Conservation (phyloP, 2,797 vertebrate genomes). For the Amblyraja radiata region DNA sequence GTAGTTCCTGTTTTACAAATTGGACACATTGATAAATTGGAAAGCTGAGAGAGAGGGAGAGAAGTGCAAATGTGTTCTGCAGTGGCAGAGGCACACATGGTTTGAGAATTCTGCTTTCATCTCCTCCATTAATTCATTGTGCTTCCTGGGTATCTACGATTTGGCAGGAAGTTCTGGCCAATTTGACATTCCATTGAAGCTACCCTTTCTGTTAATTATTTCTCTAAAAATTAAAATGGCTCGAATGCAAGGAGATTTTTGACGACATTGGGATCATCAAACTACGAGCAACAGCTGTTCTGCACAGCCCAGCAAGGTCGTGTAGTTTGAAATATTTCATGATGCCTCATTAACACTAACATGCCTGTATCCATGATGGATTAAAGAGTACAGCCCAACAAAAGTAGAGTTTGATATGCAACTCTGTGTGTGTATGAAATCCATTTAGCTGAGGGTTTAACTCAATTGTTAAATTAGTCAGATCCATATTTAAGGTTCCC, state of each 20-base stretch:
- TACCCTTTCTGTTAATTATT: conserved; percentile 24
- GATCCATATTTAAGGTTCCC: neutral
- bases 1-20: conserved; percentile 10
- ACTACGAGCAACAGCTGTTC: neutral
- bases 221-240: neutral
- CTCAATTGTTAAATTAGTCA: neutral
- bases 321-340: conserved; percentile 3
- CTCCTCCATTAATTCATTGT: neutral
- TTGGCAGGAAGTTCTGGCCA: conserved; percentile 28
- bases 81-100: conserved; percentile 27
- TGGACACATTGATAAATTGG: conserved; percentile 21
- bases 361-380: too few relatives aligned
- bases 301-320: neutral
- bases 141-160: conserved; percentile 13
- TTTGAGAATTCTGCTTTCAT: conserved; percentile 22
- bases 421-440: neutral
- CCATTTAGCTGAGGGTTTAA: neutral
- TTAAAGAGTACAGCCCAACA: neutral
- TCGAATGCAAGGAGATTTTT: neutral
- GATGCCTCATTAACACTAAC: neutral
- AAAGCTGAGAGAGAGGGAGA: neutral
- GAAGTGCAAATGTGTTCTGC: neutral
- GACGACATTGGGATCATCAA: neutral
- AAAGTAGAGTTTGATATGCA: too few relatives aligned
- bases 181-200: conserved; percentile 25